Percentiles rank a stretch among this genome's conserved stretches.
These are phyloP conservation scores for Lasiurus cinereus DNA, from an alignment of 2,113 vertebrate genomes.

Conservation along the genomic window DNA sequence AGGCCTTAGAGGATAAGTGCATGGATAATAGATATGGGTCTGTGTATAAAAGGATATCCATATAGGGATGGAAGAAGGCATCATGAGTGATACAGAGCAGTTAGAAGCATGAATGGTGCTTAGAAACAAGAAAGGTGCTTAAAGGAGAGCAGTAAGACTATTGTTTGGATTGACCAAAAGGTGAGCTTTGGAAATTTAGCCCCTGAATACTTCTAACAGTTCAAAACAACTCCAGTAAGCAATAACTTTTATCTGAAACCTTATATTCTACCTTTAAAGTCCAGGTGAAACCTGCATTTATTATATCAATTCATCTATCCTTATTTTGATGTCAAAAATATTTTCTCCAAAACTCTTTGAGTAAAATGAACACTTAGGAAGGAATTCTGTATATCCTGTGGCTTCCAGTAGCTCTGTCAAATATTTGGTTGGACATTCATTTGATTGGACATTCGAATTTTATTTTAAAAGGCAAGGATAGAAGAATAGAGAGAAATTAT, in stretches of 20 bases:
- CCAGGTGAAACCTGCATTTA: not conserved
- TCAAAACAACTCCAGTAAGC: not conserved
- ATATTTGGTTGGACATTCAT: not conserved
- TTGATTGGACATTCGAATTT: not conserved
- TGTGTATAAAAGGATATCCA: not conserved
- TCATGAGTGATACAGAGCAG: not conserved
- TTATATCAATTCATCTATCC: not conserved
- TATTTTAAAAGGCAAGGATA: not conserved
- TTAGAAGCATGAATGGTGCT: not conserved
- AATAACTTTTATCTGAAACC: not conserved
- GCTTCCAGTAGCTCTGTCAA: not conserved
- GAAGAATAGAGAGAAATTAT: not conserved
- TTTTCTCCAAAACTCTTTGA: not conserved
- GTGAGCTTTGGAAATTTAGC: not conserved
- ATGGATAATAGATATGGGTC: not conserved
- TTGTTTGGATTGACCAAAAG: not conserved
- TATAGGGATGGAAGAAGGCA: accelerated
- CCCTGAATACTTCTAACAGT: not conserved
- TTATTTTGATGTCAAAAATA: conserved; percentile 25
- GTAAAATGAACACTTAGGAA: not conserved
- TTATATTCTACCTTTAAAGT: conserved; percentile 3
- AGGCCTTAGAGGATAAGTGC: not conserved
- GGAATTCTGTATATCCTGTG: not conserved
- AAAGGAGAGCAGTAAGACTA: not conserved
- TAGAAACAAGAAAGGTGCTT: not conserved